Evolutionary conservation across 1,140 invertebrate genomes (phyloP), one percentile per base, ranked within the genome.

Genomic region (Drosophila cardini): DNA sequence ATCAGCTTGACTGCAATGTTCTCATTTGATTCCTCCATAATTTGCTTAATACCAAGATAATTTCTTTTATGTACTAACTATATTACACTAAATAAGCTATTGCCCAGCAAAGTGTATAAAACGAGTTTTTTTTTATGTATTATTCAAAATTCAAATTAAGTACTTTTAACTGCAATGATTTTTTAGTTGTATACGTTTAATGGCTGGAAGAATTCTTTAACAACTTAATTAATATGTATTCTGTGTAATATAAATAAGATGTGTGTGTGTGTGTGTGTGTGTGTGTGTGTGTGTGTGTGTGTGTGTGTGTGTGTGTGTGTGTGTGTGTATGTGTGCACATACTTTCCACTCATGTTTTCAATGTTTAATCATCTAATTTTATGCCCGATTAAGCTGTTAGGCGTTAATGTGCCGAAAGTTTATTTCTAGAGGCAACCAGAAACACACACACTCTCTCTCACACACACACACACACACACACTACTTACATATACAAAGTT

Each of bases 351-450:
- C 43, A 58, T 53, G 62, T 62, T 76, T 78, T 62, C 53, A 69
- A 69, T 80, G 72, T 83, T 64, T 83, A 77, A 84, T 71, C 72
- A 56, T 77, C 67, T 89, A 77, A 79, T 74, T 89, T 83, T 76
- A 83, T 87, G 72, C 77, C 76, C 84, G 84, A 87, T 89, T 80
- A 72, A 84, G 68, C 58, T 48, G 73, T 76, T 67, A 83, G 71
- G 76, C 61, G 70, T 57, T 56, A 68, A 73, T 68, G 57, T 72
- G 76, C 64, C 69, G 72, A 75, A 87, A 89, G 84, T 80, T 83
- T 83, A 89, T 87, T 89, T 74, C 70, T 71, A 89, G 84, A 57
- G 65, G 62, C 58, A 45, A 6, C 18, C 32, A 36, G 9, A 55
- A 21, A 52, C 45, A 48, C 46, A n/a, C 15, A 10, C 40, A 52